Conservation (phyloP, 2,888 invertebrate species). For the Caenorhabditis auriculariae region DNA sequence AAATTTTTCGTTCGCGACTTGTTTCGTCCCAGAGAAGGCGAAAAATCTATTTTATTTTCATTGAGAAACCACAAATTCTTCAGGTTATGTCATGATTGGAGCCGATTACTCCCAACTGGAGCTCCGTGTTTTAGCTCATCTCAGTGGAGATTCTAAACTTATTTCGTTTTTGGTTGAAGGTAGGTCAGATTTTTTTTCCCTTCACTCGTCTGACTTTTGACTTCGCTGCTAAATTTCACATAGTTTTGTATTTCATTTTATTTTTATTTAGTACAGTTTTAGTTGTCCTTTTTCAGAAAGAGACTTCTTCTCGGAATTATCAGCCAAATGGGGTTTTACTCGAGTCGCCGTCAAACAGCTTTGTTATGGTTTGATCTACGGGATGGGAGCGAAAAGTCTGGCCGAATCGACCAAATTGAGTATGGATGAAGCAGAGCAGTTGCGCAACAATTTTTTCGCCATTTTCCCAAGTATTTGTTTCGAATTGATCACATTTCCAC, state of each 20-base stretch:
- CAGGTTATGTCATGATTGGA: slow-evolving; percentile 74
- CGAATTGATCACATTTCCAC: not conserved
- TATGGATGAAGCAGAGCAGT: slow-evolving; percentile 76
- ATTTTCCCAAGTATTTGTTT: slow-evolving; percentile 73
- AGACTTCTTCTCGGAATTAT: slow-evolving; percentile 33
- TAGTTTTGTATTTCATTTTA: not conserved
- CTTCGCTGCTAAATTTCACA: too few species aligned
- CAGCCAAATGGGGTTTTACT: slow-evolving; percentile 66
- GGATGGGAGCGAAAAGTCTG: slow-evolving; percentile 79
- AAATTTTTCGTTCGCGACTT: slow-evolving; percentile 17
- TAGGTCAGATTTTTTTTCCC: not conserved
- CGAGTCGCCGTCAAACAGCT: slow-evolving; percentile 68
- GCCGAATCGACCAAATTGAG: slow-evolving; percentile 78
- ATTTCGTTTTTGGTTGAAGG: slow-evolving; percentile 15
- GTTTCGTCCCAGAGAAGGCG: slow-evolving; percentile 20
- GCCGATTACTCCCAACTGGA: slow-evolving; percentile 97
- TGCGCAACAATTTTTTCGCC: slow-evolving; percentile 73
- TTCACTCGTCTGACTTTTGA: not conserved
- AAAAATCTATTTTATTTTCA: slow-evolving; percentile 1
- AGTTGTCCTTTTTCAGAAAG: slow-evolving; percentile 10
- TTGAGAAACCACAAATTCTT: not conserved
- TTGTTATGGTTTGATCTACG: slow-evolving; percentile 76
- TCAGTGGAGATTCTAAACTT: slow-evolving; percentile 75
- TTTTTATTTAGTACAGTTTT: not conserved
- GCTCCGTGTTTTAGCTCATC: slow-evolving; percentile 86